phyloP scores from a whole-genome alignment of 37 sponge, comb jelly and placozoan species.

The Agelas oroides region DNA sequence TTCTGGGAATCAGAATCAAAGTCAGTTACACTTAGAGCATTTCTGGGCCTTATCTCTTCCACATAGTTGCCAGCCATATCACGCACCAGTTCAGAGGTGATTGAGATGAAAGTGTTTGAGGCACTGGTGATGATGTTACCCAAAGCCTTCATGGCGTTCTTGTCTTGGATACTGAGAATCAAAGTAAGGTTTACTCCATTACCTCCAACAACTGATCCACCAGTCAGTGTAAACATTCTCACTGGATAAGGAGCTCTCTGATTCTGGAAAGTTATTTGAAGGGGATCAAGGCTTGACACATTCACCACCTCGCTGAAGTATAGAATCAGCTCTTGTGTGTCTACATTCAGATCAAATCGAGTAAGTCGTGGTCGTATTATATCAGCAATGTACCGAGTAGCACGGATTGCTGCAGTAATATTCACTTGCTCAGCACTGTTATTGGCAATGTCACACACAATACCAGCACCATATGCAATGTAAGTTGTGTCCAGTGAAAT shows the following conservation, averaged over 20 bases:
- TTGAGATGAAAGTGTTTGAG: slow-evolving; percentile 78
- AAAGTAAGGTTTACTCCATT: slow-evolving; percentile 39
- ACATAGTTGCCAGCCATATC: slow-evolving; percentile 84
- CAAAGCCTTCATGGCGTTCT: slow-evolving; percentile 64
- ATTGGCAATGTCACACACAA: no score
- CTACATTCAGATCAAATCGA: slow-evolving; percentile 69
- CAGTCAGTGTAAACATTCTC: slow-evolving; percentile 45
- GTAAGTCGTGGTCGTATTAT: slow-evolving; percentile 65
- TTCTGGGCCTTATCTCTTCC: slow-evolving; percentile 60
- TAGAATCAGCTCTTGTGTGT: slow-evolving; percentile 54
- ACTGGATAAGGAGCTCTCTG: slow-evolving; percentile 45
- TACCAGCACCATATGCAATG: no score
- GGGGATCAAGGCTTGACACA: slow-evolving; percentile 54
- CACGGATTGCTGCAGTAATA: slow-evolving; percentile 33
- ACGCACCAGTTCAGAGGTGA: slow-evolving; percentile 73
- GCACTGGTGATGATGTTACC: slow-evolving; percentile 59
- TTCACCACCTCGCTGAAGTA: slow-evolving; percentile 81
- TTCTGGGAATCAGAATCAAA: slow-evolving; percentile 58
- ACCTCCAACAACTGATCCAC: slow-evolving; percentile 10
- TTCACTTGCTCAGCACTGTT: slow-evolving; percentile 61
- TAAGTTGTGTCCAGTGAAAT: no score
- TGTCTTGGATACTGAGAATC: slow-evolving; percentile 44
- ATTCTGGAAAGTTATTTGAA: slow-evolving; percentile 74
- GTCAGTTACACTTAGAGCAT: slow-evolving; percentile 42
- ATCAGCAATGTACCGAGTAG: slow-evolving; percentile 55